Evolutionary conservation across 2,797 vertebrate genomes (phyloP).

Genomic region (Bufotes viridis): DNA sequence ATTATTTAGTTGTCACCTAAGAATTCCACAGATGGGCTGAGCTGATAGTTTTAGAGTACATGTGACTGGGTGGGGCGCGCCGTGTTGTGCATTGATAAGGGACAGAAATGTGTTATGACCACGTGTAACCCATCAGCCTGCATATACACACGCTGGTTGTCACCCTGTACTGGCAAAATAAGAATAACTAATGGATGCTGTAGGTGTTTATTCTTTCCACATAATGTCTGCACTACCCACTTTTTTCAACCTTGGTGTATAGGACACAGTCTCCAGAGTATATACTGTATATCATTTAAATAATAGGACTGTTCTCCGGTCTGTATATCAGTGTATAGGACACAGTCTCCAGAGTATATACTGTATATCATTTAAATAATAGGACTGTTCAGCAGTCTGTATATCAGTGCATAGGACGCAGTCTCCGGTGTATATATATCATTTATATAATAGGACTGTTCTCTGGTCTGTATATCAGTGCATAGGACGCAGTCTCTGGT

Average conservation of each 20-base stretch:
- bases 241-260: background rate
- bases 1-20: background rate
- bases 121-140: constrained; percentile 17
- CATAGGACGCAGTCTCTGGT: no score
- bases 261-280: no score
- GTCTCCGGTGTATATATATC: no score
- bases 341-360: no score
- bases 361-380: background rate
- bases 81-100: constrained; percentile 45
- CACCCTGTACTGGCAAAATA: background rate
- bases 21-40: constrained; percentile 44
- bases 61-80: constrained; percentile 47
- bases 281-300: no score
- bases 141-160: background rate
- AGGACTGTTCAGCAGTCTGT: constrained; percentile 6
- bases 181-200: background rate
- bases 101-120: constrained; percentile 8
- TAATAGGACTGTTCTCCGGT: no score
- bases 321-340: no score
- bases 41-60: constrained; percentile 43
- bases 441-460: no score
- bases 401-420: no score
- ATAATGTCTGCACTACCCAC: background rate
- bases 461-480: no score
- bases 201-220: background rate